A percentile compares a stretch with the other conserved stretches of the same genome.
Evolutionary conservation across 2,113 vertebrate species (phyloP).

Genomic region (Mellivora capensis): DNA sequence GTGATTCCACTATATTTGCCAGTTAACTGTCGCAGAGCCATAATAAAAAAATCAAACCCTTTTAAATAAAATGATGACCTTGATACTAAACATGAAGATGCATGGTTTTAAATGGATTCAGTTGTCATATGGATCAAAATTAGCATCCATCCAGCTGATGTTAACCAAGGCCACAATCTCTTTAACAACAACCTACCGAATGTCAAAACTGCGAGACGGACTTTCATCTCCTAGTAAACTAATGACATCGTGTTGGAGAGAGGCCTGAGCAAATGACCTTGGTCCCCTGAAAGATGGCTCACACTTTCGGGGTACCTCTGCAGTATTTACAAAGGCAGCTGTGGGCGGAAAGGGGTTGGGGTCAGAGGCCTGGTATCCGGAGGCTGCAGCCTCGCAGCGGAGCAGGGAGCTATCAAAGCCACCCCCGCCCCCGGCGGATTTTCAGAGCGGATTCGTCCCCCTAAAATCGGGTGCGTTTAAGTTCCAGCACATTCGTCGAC

Average conservation of each 20-base stretch:
- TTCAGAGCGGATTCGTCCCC: background rate
- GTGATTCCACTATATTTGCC: background rate
- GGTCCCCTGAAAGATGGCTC: background rate
- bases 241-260: background rate
- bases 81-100: no score
- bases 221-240: background rate
- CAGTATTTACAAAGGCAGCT: background rate
- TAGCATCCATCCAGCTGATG: background rate
- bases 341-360: background rate
- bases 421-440: background rate
- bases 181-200: background rate
- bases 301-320: background rate
- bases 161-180: background rate
- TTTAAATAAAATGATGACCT: background rate
- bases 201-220: no score
- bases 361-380: background rate
- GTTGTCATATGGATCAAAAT: background rate
- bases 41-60: background rate
- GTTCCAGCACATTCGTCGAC: background rate
- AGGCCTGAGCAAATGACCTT: conserved; percentile 15
- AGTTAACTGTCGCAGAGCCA: background rate
- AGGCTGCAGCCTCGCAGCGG: background rate
- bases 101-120: background rate
- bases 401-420: background rate
- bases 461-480: background rate